Evolutionary conservation across 2,888 invertebrate genomes (phyloP), one percentile per base, ranked within the genome.

Genomic region (Tipula confusa): DNA sequence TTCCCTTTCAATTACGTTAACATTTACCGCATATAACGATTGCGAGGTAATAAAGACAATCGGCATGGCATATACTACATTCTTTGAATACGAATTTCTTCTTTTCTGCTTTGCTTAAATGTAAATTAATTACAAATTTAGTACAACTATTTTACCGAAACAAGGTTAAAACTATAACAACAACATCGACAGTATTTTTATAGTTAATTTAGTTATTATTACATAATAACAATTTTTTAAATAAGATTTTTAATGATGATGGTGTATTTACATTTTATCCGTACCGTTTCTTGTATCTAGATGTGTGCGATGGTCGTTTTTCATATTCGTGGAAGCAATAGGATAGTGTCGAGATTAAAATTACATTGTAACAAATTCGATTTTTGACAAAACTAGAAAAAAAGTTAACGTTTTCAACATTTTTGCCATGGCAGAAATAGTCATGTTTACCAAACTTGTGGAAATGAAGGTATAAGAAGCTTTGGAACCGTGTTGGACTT

Each of bases 51-150:
- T 64, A 24, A 64, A 64, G 64, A 24, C 64, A n/a, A n/a, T n/a
- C n/a, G 2, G n/a, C 36, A n/a, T n/a, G 43, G n/a, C 43, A 43
- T 43, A 43, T 43, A 43, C 43, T n/a, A 43, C 43, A 43, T 43
- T 43, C 43, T n/a, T 43, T 43, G n/a, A 43, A 13, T 43, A 43
- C 43, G n/a, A 43, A 43, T 43, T 43, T 1, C 43, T 15, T 43
- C 4, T 31, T n/a, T 5, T 43, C n/a, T n/a, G 43, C 7, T 43
- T n/a, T 13, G 38, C n/a, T 43, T n/a, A n/a, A 2, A 36, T 11
- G 1, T 43, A 64, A 64, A 64, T 64, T 64, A 64, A 64, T 64
- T 64, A 64, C 64, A 64, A 64, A 64, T 64, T 64, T 64, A 64
- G 64, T 64, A 64, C 24, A 38, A 64, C 9, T 5, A 5, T 7